Evolutionary conservation across 2,888 invertebrate species (phyloP).

Genomic region (Rosalia funebris): DNA sequence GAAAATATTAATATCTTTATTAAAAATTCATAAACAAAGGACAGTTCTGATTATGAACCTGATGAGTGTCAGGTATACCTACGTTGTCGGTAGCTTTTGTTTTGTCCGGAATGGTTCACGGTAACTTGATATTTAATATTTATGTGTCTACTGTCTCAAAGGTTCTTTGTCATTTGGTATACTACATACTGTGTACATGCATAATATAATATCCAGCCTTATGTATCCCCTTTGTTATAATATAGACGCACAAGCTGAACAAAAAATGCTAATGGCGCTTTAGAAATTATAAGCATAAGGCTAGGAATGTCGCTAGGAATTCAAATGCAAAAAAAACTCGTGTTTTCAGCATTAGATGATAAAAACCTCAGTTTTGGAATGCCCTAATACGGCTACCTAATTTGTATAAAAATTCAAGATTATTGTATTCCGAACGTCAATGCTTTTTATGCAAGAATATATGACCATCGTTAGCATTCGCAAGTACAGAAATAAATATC

Average conservation of each 20-base stretch:
- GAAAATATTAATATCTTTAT: too few relatives aligned
- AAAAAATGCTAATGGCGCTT: not conserved
- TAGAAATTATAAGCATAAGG: too few relatives aligned
- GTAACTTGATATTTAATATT: conserved; percentile 35
- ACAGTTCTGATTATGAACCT: conserved; percentile 16
- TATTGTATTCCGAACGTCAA: too few relatives aligned
- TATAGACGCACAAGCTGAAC: not conserved
- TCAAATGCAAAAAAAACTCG: too few relatives aligned
- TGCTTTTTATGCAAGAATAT: too few relatives aligned
- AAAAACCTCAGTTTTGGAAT: too few relatives aligned
- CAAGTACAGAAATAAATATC: too few relatives aligned
- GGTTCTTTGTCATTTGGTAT: conserved; percentile 25
- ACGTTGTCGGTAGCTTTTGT: conserved; percentile 35
- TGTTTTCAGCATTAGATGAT: too few relatives aligned
- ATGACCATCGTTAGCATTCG: too few relatives aligned
- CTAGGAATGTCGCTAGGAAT: too few relatives aligned
- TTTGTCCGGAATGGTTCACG: conserved; percentile 28
- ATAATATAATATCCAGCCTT: conserved; percentile 7
- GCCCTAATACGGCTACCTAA: too few relatives aligned
- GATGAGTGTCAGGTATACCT: conserved; percentile 17
- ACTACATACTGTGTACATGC: conserved; percentile 10
- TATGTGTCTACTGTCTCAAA: conserved; percentile 35
- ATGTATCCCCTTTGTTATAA: conserved; percentile 15
- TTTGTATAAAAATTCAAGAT: too few relatives aligned
- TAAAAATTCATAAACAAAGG: conserved; percentile 21